A percentile compares a stretch with the other conserved stretches of the same genome.
Evolutionary conservation across 2,888 invertebrate genomes (phyloP).

Genomic region (Campaea margaritaria): DNA sequence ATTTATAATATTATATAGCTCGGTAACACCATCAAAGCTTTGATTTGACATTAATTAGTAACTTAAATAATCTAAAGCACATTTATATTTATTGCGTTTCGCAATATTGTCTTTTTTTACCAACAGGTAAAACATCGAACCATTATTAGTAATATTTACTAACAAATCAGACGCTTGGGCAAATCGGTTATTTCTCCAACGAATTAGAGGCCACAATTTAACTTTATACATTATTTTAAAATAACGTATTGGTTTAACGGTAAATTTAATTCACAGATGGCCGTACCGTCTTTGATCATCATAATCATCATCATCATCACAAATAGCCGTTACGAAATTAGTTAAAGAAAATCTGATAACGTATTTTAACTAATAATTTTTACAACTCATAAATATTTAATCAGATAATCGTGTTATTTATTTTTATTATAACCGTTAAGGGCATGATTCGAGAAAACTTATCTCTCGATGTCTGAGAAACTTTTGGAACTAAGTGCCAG

Average conservation of each 20-base stretch:
- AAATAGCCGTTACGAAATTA: conserved; percentile 1
- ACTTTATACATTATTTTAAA: conserved; percentile 20
- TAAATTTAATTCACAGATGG: conserved; percentile 8
- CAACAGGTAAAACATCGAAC: conserved; percentile 12
- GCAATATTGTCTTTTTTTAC: conserved; percentile 61
- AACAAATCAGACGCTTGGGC: conserved; percentile 18
- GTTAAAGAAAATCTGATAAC: conserved; percentile 4
- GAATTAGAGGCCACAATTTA: conserved; percentile 21
- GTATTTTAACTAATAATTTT: not conserved
- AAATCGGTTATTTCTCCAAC: conserved; percentile 8
- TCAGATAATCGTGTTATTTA: conserved; percentile 6
- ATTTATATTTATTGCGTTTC: conserved; percentile 67
- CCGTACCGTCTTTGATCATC: conserved; percentile 3
- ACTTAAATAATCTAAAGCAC: conserved; percentile 57
- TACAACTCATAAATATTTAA: conserved; percentile 12
- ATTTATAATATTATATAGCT: conserved; percentile 39
- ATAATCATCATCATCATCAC: conserved; percentile 4
- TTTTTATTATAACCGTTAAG: not conserved
- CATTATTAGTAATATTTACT: conserved; percentile 10
- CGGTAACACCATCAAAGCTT: conserved; percentile 48
- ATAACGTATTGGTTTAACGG: conserved; percentile 12
- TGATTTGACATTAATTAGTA: conserved; percentile 25
- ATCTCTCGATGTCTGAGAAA: not conserved
- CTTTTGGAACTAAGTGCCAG: not conserved
- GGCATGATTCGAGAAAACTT: not conserved